phyloP scores from a whole-genome alignment of 2,113 vertebrate species.

The Loxodonta africana region DNA sequence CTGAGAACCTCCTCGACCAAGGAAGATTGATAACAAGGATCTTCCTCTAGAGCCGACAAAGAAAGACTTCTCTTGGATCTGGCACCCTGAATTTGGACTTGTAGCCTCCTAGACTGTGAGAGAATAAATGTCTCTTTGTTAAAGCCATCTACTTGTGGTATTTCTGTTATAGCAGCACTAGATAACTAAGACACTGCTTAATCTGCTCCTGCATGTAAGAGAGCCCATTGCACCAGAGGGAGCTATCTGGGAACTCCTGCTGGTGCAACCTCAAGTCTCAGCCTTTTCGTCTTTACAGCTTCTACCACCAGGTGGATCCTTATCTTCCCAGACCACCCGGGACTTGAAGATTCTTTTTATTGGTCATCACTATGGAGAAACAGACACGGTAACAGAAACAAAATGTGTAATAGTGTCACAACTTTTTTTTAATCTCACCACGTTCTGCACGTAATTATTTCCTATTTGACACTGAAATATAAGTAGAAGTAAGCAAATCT shows the following conservation, averaged over 20 bases:
- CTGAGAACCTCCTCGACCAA: no score
- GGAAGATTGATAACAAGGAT: no score
- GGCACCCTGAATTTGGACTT: no score
- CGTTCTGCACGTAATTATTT: background rate
- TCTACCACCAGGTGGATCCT: background rate
- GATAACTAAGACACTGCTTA: no score
- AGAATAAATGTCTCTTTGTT: no score
- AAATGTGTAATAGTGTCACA: background rate
- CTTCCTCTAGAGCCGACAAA: no score
- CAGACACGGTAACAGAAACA: background rate
- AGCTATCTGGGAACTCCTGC: background rate
- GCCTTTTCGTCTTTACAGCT: background rate
- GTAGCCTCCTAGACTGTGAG: no score
- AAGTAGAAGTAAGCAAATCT: background rate
- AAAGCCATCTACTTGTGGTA: no score
- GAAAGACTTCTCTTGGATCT: no score
- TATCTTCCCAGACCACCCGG: background rate
- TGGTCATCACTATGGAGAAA: background rate
- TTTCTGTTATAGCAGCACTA: no score
- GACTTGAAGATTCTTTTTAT: background rate
- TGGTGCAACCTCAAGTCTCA: background rate
- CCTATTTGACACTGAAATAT: background rate
- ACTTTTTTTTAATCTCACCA: conserved; percentile 4
- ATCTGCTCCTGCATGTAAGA: background rate
- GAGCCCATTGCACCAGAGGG: background rate